A percentile compares a stretch with the other conserved stretches of the same genome.
phyloP scores from a whole-genome alignment of 2,113 vertebrate genomes.

The Ursus arctos region DNA sequence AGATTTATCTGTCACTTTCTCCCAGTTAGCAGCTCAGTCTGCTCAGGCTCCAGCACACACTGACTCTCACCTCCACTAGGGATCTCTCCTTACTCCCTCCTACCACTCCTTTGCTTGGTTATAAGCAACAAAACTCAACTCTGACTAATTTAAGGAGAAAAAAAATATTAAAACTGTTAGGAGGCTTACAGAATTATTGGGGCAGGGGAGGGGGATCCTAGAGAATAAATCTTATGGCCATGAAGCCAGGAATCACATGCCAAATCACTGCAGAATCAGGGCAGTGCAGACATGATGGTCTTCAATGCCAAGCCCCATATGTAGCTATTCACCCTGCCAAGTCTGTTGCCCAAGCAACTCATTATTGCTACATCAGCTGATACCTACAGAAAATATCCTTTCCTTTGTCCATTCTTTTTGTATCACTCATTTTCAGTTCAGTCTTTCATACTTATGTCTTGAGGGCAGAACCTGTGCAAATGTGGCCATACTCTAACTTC shows the following conservation, averaged over 20 bases:
- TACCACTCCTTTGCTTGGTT: not conserved
- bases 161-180: not conserved
- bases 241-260: not conserved
- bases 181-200: not conserved
- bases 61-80: too few species aligned
- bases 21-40: not conserved
- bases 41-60: not conserved
- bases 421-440: not conserved
- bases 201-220: not conserved
- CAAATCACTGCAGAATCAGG: not conserved
- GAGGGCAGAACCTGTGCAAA: not conserved
- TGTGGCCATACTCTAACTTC: not conserved
- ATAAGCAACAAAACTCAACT: not conserved
- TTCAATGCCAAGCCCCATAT: too few species aligned
- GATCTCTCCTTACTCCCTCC: not conserved
- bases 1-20: not conserved
- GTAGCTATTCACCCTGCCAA: not conserved
- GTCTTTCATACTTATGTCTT: not conserved
- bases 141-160: not conserved
- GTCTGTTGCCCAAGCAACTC: not conserved
- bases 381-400: not conserved
- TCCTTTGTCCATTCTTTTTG: not conserved
- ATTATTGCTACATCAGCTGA: not conserved
- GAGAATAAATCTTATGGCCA: not conserved
- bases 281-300: not conserved